Evolutionary conservation across 1,140 invertebrate species (phyloP).

Genomic region (Cydia splendana): DNA sequence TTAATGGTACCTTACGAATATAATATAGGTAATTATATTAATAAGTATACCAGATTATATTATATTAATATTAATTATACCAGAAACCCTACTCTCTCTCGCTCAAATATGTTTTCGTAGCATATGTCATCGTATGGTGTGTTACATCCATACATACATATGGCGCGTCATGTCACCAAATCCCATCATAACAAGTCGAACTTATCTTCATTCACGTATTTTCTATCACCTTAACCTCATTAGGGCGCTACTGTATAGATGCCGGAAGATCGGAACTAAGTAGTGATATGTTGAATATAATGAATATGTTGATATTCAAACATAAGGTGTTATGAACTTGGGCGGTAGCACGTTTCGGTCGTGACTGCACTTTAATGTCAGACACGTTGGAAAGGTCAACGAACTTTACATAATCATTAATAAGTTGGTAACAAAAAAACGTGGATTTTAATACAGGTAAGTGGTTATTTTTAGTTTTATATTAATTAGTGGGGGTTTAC

Average conservation of each 20-base stretch:
- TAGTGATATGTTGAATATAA: constrained; percentile 1
- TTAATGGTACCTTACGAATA: too few species aligned
- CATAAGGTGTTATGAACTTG: constrained; percentile 5
- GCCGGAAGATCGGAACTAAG: constrained; percentile 18
- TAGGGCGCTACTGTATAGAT: neutral
- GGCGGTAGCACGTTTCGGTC: constrained; percentile 2
- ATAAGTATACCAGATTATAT: too few species aligned
- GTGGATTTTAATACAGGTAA: neutral
- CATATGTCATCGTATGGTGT: too few species aligned
- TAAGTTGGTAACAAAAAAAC: neutral
- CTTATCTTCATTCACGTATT: neutral
- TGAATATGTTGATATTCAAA: neutral
- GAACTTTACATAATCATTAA: constrained; percentile 17
- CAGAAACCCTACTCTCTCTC: too few species aligned
- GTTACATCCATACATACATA: too few species aligned
- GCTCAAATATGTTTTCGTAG: too few species aligned
- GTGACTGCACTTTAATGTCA: constrained; percentile 14
- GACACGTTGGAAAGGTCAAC: constrained; percentile 8
- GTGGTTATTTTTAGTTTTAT: neutral
- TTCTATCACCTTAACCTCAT: constrained; percentile 6
- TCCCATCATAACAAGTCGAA: neutral
- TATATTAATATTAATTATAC: too few species aligned
- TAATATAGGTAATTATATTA: too few species aligned
- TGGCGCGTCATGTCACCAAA: neutral
- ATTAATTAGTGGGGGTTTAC: too few species aligned